phyloP scores from a whole-genome alignment of 2,888 invertebrate genomes.

The Calameuta idolon region DNA sequence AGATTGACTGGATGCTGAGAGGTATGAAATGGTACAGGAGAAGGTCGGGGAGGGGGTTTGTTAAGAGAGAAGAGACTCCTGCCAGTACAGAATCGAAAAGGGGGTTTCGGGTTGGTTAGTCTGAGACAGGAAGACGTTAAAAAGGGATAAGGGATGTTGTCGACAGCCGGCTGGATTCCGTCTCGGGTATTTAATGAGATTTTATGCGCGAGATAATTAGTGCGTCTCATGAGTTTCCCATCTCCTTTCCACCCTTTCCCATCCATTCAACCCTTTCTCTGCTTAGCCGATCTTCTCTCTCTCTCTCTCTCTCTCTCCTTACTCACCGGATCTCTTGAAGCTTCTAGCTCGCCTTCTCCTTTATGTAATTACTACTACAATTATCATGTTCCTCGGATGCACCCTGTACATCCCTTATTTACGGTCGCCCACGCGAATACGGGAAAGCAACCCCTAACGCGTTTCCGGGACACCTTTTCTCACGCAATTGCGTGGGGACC shows the following conservation, averaged over 20 bases:
- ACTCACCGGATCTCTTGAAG: conserved; percentile 8
- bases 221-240: conserved; percentile 23
- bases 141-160: conserved; percentile 34
- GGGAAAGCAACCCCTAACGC: background rate
- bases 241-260: conserved; percentile 13
- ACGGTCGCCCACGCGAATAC: background rate
- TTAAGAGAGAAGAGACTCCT: background rate
- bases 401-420: background rate
- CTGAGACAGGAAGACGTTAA: background rate
- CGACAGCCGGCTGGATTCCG: conserved; percentile 46
- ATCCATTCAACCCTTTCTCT: conserved; percentile 37
- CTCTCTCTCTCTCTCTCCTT: conserved; percentile 1
- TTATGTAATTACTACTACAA: conserved; percentile 49
- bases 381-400: conserved; percentile 36
- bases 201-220: conserved; percentile 42
- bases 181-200: conserved; percentile 49
- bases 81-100: background rate
- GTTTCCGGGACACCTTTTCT: background rate
- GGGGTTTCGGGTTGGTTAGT: background rate
- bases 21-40: conserved; percentile 1
- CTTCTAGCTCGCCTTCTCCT: conserved; percentile 15
- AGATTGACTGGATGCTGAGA: background rate
- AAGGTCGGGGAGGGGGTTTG: background rate
- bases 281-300: conserved; percentile 25
- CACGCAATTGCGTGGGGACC: background rate